Percentiles rank a stretch among this genome's conserved stretches.
These are phyloP conservation scores for Drosophila hamatofila DNA, from an alignment of 2,888 invertebrate genomes.

Conservation along the genomic window DNA sequence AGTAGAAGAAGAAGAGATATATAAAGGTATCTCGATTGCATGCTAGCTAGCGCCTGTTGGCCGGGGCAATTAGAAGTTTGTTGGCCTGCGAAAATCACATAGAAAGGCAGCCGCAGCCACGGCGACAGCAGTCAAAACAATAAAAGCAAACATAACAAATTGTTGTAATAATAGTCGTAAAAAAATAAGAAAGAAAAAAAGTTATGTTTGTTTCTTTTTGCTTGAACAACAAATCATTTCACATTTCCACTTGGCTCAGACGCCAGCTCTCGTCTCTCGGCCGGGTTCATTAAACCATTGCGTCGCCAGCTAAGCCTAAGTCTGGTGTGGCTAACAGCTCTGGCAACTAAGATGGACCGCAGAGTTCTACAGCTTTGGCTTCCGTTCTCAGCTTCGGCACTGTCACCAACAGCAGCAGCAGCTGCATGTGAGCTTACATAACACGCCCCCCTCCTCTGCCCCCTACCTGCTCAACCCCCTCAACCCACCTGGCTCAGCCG, in stretches of 20 bases:
- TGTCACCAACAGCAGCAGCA: constrained; percentile 63
- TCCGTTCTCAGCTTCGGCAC: constrained; percentile 69
- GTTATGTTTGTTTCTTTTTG: constrained; percentile 64
- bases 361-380: constrained; percentile 54
- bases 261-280: constrained; percentile 1
- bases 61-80: constrained; percentile 73
- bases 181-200: constrained; percentile 22
- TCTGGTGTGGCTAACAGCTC: constrained; percentile 55
- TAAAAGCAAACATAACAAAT: constrained; percentile 58
- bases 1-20: neutral
- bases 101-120: constrained; percentile 11
- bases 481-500: constrained; percentile 44
- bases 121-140: constrained; percentile 12
- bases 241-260: constrained; percentile 51
- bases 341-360: constrained; percentile 34
- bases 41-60: constrained; percentile 53
- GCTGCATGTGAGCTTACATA: constrained; percentile 49
- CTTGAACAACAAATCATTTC: constrained; percentile 72
- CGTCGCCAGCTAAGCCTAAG: constrained; percentile 51
- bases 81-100: constrained; percentile 62
- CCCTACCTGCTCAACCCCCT: constrained; percentile 7
- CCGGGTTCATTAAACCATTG: constrained; percentile 81
- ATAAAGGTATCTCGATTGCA: constrained; percentile 55
- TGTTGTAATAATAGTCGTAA: constrained; percentile 69
- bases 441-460: constrained; percentile 9